A percentile compares a stretch with the other conserved stretches of the same genome.
Evolutionary conservation across 1,140 invertebrate genomes (phyloP).

Genomic region (Bacillus rossius): DNA sequence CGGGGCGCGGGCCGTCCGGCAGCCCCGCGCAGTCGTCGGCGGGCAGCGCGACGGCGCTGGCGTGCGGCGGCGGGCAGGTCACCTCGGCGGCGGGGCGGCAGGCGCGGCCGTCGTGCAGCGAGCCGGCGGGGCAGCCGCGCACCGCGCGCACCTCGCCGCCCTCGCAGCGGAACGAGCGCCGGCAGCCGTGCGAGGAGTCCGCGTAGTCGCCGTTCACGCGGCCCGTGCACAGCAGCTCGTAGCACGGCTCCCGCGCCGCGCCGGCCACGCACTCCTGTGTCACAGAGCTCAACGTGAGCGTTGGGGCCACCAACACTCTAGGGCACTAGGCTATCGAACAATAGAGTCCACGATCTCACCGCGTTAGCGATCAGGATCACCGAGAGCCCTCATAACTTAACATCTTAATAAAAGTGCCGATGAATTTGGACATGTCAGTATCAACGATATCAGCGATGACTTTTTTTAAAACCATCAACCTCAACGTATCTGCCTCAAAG

Average conservation of each 20-base stretch:
- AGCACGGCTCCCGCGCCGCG: constrained; percentile 32
- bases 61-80: constrained; percentile 39
- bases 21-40: constrained; percentile 40
- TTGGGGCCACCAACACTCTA: no score
- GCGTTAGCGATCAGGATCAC: no score
- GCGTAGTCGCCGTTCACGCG: constrained; percentile 35
- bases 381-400: no score
- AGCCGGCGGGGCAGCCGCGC: constrained; percentile 40
- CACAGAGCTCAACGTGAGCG: no score
- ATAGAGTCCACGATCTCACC: no score
- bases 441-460: no score
- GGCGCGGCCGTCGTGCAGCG: constrained; percentile 40
- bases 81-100: constrained; percentile 39
- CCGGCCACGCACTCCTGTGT: constrained; percentile 23
- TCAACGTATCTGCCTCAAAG: no score
- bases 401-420: no score
- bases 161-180: constrained; percentile 33
- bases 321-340: no score
- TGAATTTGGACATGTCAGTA: no score
- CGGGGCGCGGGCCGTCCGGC: constrained; percentile 6
- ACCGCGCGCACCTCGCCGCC: constrained; percentile 30
- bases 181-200: constrained; percentile 35
- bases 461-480: no score
- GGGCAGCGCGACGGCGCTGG: constrained; percentile 41
- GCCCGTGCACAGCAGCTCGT: constrained; percentile 39